Conservation (phyloP, 2,888 invertebrate genomes). For the Syritta pipiens region DNA sequence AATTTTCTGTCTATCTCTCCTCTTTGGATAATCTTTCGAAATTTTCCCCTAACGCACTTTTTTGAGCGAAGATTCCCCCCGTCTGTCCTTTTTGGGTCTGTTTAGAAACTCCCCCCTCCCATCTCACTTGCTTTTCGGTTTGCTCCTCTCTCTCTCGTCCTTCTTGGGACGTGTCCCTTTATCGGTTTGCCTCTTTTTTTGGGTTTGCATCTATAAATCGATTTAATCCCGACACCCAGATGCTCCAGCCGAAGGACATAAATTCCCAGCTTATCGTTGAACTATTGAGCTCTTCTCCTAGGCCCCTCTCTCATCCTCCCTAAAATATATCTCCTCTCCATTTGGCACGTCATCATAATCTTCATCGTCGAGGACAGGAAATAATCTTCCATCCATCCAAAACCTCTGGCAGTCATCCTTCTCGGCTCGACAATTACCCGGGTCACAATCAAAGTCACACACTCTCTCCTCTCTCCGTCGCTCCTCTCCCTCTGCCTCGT, state of each 20-base stretch:
- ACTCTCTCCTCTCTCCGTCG: background rate
- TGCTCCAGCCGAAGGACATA: constrained; percentile 40
- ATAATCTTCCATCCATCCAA: constrained; percentile 21
- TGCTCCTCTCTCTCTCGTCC: too few relatives aligned
- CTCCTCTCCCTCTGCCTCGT: background rate
- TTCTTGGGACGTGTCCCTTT: too few relatives aligned
- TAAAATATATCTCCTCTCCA: constrained; percentile 5
- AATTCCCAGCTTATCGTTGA: constrained; percentile 35
- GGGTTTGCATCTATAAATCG: constrained; percentile 20
- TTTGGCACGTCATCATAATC: constrained; percentile 40
- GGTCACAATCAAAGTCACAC: constrained; percentile 14
- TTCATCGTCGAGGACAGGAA: constrained; percentile 5
- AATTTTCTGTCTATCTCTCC: too few relatives aligned
- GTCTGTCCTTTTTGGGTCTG: too few relatives aligned
- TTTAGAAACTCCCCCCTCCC: too few relatives aligned
- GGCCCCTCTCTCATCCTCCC: background rate
- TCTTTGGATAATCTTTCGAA: too few relatives aligned
- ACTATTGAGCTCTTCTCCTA: constrained; percentile 12
- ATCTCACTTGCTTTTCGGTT: too few relatives aligned
- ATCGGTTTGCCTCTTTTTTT: too few relatives aligned
- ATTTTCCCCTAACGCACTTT: too few relatives aligned
- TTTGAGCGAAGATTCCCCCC: too few relatives aligned
- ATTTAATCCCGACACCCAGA: constrained; percentile 41
- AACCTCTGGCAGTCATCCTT: constrained; percentile 35
- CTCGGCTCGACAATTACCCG: constrained; percentile 26